Conservation (phyloP, 2,797 vertebrate species). For the Lemur catta region DNA sequence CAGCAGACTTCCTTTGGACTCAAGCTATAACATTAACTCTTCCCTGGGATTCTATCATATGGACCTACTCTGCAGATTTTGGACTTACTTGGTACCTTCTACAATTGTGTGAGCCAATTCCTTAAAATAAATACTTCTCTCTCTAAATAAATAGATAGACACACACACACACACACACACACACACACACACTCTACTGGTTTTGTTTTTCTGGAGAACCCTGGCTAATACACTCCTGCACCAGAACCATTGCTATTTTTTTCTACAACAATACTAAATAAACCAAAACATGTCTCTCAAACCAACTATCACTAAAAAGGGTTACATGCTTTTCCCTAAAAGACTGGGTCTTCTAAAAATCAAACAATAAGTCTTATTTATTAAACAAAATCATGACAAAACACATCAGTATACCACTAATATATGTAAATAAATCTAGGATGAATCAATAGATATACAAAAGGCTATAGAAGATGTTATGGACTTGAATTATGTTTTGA, state of each 20-base stretch:
- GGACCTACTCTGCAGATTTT: not conserved
- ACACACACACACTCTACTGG: not conserved
- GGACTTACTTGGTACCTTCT: not conserved
- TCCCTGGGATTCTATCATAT: not conserved
- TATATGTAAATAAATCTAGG: not conserved
- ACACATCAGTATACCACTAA: not conserved
- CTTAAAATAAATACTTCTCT: not conserved
- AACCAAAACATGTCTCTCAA: slow-evolving; percentile 39
- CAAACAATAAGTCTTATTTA: not conserved
- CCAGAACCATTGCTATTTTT: slow-evolving; percentile 3
- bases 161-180: not conserved
- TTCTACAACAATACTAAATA: slow-evolving; percentile 21
- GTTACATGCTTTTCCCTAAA: not conserved
- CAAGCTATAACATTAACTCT: not conserved
- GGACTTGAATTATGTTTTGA: slow-evolving; percentile 15
- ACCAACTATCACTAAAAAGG: slow-evolving; percentile 11
- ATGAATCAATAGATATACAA: slow-evolving; percentile 9
- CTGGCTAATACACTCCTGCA: not conserved
- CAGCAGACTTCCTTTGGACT: not conserved
- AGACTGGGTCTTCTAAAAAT: not conserved
- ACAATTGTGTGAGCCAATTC: not conserved
- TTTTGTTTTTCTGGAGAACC: slow-evolving; percentile 9
- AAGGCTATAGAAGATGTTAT: not conserved
- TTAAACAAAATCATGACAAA: slow-evolving; percentile 5
- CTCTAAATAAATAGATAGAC: not conserved